Evolutionary conservation across 2,888 invertebrate genomes (phyloP).

Genomic region (Cremastobaeus sp.): DNA sequence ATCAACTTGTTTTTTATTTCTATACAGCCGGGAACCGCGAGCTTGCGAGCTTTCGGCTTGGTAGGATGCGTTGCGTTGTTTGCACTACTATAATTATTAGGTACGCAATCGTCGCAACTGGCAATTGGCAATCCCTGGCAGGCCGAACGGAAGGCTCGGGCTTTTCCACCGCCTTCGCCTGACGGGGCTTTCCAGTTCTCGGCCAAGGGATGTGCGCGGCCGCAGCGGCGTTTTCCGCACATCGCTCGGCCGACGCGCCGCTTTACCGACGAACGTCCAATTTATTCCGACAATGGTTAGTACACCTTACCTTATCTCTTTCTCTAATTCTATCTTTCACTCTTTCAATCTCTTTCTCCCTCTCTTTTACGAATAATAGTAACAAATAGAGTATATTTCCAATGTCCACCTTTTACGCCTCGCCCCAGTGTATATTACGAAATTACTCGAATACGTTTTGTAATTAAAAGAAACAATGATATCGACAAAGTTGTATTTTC

Average conservation of each 20-base stretch:
- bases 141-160: too few species aligned
- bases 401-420: slow-evolving; percentile 58
- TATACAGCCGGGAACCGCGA: too few species aligned
- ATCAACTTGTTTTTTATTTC: slow-evolving; percentile 49
- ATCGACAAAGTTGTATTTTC: slow-evolving; percentile 61
- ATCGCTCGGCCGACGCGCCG: slow-evolving; percentile 3
- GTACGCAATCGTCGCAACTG: too few species aligned
- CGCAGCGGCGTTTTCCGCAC: too few species aligned
- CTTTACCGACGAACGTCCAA: slow-evolving; percentile 16
- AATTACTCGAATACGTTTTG: slow-evolving; percentile 53
- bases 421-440: slow-evolving; percentile 58
- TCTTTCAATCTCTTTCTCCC: slow-evolving; percentile 52
- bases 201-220: too few species aligned
- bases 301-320: slow-evolving; percentile 52
- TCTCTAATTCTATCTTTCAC: slow-evolving; percentile 39
- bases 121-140: too few species aligned
- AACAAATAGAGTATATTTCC: slow-evolving; percentile 57
- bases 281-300: slow-evolving; percentile 45
- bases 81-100: too few species aligned
- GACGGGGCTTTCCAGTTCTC: too few species aligned
- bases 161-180: too few species aligned
- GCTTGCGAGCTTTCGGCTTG: too few species aligned
- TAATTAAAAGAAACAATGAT: slow-evolving; percentile 57
- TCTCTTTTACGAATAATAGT: slow-evolving; percentile 58
- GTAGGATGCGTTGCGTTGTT: too few species aligned